Conservation (phyloP, 2,113 vertebrate species). For the Mormyrus iriodes region DNA sequence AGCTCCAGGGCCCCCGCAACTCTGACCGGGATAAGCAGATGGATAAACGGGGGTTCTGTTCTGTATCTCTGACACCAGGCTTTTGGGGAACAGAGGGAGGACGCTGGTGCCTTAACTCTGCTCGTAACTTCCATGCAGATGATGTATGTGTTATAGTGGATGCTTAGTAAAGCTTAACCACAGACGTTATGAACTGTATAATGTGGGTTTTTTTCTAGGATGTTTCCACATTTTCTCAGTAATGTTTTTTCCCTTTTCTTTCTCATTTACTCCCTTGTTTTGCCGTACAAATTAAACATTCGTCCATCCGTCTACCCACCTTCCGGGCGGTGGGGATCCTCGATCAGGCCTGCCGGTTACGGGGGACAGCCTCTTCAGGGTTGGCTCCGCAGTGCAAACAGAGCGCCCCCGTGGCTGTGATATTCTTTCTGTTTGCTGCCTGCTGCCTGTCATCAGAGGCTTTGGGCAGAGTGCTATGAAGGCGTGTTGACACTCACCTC, state of each 20-base stretch:
- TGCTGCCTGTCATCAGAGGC: constrained; percentile 24
- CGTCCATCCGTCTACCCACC: background rate
- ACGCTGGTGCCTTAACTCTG: background rate
- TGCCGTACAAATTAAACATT: background rate
- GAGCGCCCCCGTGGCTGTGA: background rate
- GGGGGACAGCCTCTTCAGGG: background rate
- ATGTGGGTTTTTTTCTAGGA: background rate
- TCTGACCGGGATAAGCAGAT: background rate
- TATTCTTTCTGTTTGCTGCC: background rate
- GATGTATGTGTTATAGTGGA: background rate
- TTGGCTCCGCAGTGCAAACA: background rate
- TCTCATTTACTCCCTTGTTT: background rate
- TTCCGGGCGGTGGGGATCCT: background rate
- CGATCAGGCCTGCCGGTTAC: background rate
- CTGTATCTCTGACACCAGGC: background rate
- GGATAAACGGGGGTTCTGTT: background rate
- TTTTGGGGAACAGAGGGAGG: background rate
- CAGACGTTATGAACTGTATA: background rate
- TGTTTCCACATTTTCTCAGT: background rate
- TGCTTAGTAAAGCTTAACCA: background rate
- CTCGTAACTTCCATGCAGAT: background rate
- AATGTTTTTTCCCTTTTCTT: background rate
- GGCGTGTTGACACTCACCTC: constrained; percentile 30
- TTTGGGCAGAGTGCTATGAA: constrained; percentile 31
- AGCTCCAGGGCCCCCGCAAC: background rate